These are phyloP conservation scores for Virgularia gustaviana DNA, from an alignment of 92 coral and sea anemone species.

Conservation along the genomic window DNA sequence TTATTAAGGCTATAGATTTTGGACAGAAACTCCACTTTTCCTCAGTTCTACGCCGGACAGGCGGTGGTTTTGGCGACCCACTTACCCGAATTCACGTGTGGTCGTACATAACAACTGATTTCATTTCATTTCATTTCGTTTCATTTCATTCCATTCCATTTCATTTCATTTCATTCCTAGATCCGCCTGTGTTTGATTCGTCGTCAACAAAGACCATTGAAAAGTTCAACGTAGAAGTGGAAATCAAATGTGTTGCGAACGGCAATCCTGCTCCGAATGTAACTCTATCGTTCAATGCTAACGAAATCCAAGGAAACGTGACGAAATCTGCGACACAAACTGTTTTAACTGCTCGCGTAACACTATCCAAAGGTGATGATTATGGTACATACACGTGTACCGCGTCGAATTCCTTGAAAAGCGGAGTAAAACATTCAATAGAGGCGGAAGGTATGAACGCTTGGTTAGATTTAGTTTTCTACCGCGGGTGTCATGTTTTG, in stretches of 20 bases:
- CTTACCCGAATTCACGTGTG: too few species aligned
- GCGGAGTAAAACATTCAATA: background rate
- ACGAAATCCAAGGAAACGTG: background rate
- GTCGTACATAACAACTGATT: too few species aligned
- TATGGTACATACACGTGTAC: conserved; percentile 24
- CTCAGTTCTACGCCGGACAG: too few species aligned
- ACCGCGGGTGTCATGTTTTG: too few species aligned
- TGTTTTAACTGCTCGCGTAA: background rate
- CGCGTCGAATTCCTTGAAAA: conserved; percentile 1
- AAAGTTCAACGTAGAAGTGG: background rate
- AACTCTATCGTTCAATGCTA: background rate
- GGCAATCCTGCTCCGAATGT: conserved; percentile 10
- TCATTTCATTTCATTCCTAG: too few species aligned
- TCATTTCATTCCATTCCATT: too few species aligned
- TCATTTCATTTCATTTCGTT: too few species aligned
- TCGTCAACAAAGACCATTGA: background rate
- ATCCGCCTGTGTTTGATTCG: conserved; percentile 1
- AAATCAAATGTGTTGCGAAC: conserved; percentile 16
- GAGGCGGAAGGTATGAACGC: conserved; percentile 1
- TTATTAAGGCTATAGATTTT: too few species aligned
- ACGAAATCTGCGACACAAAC: background rate
- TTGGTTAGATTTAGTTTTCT: too few species aligned
- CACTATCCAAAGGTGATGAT: background rate
- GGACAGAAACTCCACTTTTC: too few species aligned
- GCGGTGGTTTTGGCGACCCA: too few species aligned